Conservation (phyloP, 1,140 invertebrate species). For the Drosophila sulfurigaster region DNA sequence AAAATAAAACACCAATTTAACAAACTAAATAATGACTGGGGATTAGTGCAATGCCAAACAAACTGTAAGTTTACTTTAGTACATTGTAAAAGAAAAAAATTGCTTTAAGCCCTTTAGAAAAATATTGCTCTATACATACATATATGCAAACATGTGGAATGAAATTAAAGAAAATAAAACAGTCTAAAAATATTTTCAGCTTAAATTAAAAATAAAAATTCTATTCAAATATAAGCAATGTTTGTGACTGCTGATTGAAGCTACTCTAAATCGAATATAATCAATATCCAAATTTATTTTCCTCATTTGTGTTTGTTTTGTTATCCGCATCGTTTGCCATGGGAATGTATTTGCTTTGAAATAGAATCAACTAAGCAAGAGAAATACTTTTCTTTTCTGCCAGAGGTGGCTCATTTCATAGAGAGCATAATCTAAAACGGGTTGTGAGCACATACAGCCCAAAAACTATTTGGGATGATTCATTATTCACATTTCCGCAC, state of each 20-base stretch:
- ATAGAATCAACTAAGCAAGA: background rate
- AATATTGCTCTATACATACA: background rate
- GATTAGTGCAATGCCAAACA: background rate
- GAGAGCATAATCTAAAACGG: slow-evolving; percentile 6
- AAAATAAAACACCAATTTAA: background rate
- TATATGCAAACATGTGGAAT: background rate
- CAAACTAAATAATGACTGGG: background rate
- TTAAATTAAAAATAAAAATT: too few relatives aligned
- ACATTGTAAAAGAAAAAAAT: background rate
- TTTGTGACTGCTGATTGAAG: background rate
- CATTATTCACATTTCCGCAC: slow-evolving; percentile 58
- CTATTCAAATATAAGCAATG: too few relatives aligned
- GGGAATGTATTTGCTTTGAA: background rate
- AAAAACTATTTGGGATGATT: slow-evolving; percentile 56
- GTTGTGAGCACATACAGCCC: background rate
- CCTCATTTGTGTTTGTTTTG: background rate
- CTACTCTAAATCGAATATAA: background rate
- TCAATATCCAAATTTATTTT: background rate
- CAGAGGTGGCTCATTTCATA: background rate
- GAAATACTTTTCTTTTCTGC: slow-evolving; percentile 6
- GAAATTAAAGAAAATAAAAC: too few relatives aligned
- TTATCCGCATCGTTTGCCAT: background rate
- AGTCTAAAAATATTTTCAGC: too few relatives aligned
- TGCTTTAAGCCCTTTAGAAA: background rate
- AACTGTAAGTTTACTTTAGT: background rate